A percentile compares a stretch with the other conserved stretches of the same genome.
These are phyloP conservation scores for Lordiphosa fenestrarum DNA, from an alignment of 2,888 invertebrate species.

Conservation along the genomic window DNA sequence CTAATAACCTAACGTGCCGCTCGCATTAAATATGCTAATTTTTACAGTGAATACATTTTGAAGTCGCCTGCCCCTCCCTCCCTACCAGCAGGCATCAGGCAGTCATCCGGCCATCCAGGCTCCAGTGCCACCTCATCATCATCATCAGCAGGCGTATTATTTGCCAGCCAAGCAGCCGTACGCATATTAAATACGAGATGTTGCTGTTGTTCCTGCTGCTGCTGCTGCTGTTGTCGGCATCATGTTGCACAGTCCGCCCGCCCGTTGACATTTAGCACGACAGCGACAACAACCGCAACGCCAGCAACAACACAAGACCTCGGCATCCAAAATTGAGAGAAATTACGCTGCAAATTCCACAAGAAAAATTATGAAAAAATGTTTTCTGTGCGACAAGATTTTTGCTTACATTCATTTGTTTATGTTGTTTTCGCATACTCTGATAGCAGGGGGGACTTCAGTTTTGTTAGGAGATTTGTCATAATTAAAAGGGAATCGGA, in stretches of 20 bases:
- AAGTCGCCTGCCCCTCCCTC: background rate
- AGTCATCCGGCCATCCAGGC: background rate
- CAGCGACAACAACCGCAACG: slow-evolving; percentile 44
- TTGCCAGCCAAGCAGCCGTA: slow-evolving; percentile 57
- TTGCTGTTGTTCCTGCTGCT: slow-evolving; percentile 14
- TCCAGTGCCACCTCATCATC: slow-evolving; percentile 9
- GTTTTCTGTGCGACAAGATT: slow-evolving; percentile 58
- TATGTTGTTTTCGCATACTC: slow-evolving; percentile 23
- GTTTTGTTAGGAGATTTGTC: background rate
- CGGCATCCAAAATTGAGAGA: slow-evolving; percentile 59
- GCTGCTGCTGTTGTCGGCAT: slow-evolving; percentile 50
- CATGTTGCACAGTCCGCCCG: slow-evolving; percentile 54
- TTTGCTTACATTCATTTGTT: slow-evolving; percentile 63
- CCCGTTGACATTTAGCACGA: slow-evolving; percentile 68
- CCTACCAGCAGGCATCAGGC: background rate
- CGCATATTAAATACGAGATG: slow-evolving; percentile 65
- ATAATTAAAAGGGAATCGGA: background rate
- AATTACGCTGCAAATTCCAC: slow-evolving; percentile 64
- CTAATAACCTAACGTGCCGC: slow-evolving; percentile 75
- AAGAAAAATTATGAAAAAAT: slow-evolving; percentile 64
- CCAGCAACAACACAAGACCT: slow-evolving; percentile 6
- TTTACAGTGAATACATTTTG: slow-evolving; percentile 71
- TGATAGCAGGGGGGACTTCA: background rate
- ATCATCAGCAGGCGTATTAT: slow-evolving; percentile 64
- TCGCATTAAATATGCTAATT: slow-evolving; percentile 76